Percentiles rank a stretch among this genome's conserved stretches.
These are phyloP conservation scores for Tarsius wallacei DNA, from an alignment of 2,797 vertebrate species.

Conservation along the genomic window DNA sequence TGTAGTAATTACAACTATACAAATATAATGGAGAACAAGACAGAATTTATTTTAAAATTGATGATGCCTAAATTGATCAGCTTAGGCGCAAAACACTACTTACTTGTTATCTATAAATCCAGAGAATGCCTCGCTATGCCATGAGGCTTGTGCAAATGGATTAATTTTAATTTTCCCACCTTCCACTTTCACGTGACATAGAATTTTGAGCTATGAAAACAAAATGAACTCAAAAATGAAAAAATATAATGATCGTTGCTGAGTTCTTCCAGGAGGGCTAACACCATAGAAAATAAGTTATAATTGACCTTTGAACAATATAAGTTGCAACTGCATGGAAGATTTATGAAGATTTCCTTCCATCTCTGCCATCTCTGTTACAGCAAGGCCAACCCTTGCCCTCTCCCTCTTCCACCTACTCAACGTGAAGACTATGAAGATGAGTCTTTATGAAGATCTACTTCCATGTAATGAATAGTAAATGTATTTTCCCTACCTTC, in stretches of 20 bases:
- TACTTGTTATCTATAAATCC: conserved; percentile 15
- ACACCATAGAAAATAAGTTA: conserved; percentile 4
- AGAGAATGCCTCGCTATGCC: not conserved
- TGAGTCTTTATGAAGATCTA: not conserved
- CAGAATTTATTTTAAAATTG: not conserved
- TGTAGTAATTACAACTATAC: not conserved
- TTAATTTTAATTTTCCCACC: not conserved
- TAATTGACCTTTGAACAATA: not conserved
- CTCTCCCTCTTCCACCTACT: not conserved
- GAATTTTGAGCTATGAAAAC: not conserved
- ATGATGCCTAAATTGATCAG: not conserved
- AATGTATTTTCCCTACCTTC: not conserved
- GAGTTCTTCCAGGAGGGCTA: not conserved
- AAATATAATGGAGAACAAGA: conserved; percentile 31
- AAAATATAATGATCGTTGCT: not conserved
- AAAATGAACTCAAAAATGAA: not conserved
- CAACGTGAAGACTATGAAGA: too few species aligned
- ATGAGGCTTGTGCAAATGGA: not conserved
- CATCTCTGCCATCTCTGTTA: not conserved
- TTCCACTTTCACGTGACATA: not conserved
- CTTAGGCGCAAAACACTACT: not conserved
- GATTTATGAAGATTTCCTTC: not conserved
- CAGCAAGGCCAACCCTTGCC: not conserved
- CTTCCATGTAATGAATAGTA: not conserved
- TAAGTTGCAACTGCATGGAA: not conserved